Conservation (phyloP, 1,140 invertebrate genomes). For the Heliconius hewitsoni region DNA sequence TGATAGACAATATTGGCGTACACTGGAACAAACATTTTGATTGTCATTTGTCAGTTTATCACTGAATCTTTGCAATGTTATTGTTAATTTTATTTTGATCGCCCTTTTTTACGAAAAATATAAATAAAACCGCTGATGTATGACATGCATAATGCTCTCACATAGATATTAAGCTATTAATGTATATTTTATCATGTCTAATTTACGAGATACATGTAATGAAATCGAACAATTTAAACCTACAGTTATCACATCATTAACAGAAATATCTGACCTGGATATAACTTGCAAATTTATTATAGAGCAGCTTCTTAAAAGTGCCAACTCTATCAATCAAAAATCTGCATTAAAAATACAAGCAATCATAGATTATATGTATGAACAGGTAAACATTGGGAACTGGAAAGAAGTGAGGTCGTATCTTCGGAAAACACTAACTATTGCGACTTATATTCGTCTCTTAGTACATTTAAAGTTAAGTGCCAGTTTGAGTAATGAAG, state of each 20-base stretch:
- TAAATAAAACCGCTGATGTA: not conserved
- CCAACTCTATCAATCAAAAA: conserved; percentile 38
- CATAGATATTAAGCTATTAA: not conserved
- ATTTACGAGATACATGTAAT: conserved; percentile 39
- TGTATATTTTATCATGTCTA: conserved; percentile 32
- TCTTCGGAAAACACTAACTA: conserved; percentile 84
- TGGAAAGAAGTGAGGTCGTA: conserved; percentile 89
- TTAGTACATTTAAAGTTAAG: conserved; percentile 49
- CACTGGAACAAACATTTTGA: not conserved
- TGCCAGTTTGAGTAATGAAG: conserved; percentile 41
- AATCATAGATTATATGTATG: conserved; percentile 89
- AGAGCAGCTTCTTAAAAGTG: conserved; percentile 47
- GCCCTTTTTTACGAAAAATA: not conserved
- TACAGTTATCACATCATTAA: conserved; percentile 47
- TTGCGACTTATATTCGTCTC: conserved; percentile 83
- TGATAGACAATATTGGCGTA: not conserved
- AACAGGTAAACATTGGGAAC: conserved; percentile 91
- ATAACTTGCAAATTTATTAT: conserved; percentile 55
- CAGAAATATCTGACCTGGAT: conserved; percentile 62
- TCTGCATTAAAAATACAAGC: conserved; percentile 71
- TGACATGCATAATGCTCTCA: not conserved
- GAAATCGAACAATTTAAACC: conserved; percentile 54
- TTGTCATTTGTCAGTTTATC: conserved; percentile 6
- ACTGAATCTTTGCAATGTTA: not conserved
- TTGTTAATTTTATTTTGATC: not conserved